A percentile compares a stretch with the other conserved stretches of the same genome.
These are phyloP conservation scores for Thalpophila matura DNA, from an alignment of 2,888 invertebrate genomes.

Conservation along the genomic window DNA sequence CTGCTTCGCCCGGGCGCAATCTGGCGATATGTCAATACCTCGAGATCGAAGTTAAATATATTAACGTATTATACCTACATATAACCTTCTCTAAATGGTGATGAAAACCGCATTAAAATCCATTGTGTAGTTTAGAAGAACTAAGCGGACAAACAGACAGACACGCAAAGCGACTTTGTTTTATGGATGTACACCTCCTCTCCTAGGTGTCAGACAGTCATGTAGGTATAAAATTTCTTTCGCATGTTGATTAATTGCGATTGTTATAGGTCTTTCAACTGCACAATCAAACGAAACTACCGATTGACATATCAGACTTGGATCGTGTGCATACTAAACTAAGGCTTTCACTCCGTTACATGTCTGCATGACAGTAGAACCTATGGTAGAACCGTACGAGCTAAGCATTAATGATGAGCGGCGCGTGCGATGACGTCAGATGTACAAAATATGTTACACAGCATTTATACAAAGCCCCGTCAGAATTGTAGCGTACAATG, in stretches of 20 bases:
- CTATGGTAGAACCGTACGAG: slow-evolving; percentile 29
- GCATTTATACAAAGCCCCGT: slow-evolving; percentile 26
- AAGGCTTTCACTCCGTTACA: slow-evolving; percentile 36
- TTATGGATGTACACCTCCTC: no score
- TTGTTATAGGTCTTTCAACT: slow-evolving; percentile 45
- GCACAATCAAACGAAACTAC: slow-evolving; percentile 33
- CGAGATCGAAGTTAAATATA: no score
- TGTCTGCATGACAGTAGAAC: slow-evolving; percentile 50
- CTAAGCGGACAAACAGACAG: no score
- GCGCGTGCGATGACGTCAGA: slow-evolving; percentile 52
- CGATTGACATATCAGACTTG: slow-evolving; percentile 42
- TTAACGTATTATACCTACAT: no score
- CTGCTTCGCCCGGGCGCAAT: no score
- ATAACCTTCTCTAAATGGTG: no score
- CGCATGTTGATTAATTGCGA: slow-evolving; percentile 23
- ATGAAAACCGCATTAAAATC: no score
- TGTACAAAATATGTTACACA: slow-evolving; percentile 40
- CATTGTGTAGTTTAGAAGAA: no score
- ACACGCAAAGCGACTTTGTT: no score
- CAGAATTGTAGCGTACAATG: neutral
- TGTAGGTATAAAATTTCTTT: slow-evolving; percentile 1
- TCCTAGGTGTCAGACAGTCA: neutral
- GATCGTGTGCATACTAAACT: slow-evolving; percentile 21
- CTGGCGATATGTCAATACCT: no score
- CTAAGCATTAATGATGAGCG: slow-evolving; percentile 47